phyloP scores from a whole-genome alignment of 2,797 vertebrate species.

The Cynopterus sphinx region DNA sequence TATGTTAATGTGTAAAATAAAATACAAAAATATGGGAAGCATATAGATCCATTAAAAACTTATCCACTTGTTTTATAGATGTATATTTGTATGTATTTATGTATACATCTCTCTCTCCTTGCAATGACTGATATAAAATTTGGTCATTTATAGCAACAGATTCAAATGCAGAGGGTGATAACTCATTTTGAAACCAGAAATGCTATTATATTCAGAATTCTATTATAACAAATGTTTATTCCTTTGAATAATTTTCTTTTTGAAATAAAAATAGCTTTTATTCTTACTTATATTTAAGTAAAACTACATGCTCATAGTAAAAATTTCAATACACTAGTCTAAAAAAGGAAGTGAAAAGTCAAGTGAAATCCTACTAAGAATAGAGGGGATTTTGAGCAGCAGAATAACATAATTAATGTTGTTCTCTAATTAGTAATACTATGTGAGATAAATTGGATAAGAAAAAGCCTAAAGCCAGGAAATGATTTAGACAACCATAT shows the following conservation, averaged over 20 bases:
- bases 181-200: constrained; percentile 8
- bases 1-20: not conserved
- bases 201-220: not conserved
- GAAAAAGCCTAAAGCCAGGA: constrained; percentile 3
- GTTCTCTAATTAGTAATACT: not conserved
- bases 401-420: not conserved
- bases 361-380: not conserved
- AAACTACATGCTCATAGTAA: not conserved
- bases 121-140: not conserved
- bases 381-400: not conserved
- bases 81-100: not conserved
- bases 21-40: not conserved
- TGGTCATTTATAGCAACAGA: not conserved
- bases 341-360: not conserved
- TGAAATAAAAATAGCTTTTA: not conserved
- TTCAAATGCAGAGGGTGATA: not conserved
- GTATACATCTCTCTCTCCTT: not conserved
- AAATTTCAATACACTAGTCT: not conserved
- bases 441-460: not conserved
- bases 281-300: constrained; percentile 13
- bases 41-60: not conserved
- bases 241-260: constrained; percentile 16
- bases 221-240: not conserved
- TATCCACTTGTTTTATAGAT: not conserved
- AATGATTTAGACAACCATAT: not conserved